These are phyloP conservation scores for Hoplostethus atlanticus DNA, from an alignment of 2,797 vertebrate species.

Conservation along the genomic window DNA sequence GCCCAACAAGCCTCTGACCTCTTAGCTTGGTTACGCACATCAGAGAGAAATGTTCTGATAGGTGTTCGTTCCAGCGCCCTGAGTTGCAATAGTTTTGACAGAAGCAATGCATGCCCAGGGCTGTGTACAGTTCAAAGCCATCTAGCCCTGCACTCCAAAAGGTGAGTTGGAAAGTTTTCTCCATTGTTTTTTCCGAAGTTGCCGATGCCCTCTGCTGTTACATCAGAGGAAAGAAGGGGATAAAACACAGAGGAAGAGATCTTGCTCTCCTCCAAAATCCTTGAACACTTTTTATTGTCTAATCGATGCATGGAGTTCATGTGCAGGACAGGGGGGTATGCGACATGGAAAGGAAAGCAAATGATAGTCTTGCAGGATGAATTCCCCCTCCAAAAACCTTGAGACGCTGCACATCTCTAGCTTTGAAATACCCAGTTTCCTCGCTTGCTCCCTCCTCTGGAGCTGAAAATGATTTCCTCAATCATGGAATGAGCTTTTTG, in stretches of 20 bases:
- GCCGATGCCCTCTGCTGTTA: conserved; percentile 15
- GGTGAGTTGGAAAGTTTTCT: not conserved
- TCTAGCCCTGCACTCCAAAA: not conserved
- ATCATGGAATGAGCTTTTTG: conserved; percentile 53
- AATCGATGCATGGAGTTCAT: too few species aligned
- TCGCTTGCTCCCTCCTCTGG: conserved; percentile 25
- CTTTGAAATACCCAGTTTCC: conserved; percentile 40
- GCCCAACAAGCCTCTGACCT: conserved; percentile 22
- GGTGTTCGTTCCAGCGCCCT: conserved; percentile 26
- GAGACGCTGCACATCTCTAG: not conserved
- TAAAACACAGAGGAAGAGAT: conserved; percentile 12
- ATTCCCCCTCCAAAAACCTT: conserved; percentile 1
- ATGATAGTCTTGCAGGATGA: not conserved
- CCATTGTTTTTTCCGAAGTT: conserved; percentile 19
- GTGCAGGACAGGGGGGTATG: too few species aligned
- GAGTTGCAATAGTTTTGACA: not conserved
- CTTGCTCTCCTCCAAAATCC: conserved; percentile 8
- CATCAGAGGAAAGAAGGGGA: conserved; percentile 21
- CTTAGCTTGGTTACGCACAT: conserved; percentile 35
- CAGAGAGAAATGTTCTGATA: conserved; percentile 37
- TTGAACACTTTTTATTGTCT: not conserved
- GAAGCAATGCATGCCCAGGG: not conserved
- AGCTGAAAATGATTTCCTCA: conserved; percentile 65
- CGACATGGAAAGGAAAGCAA: too few species aligned
- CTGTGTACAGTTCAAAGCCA: not conserved